These are phyloP conservation scores for Apaloderma vittatum DNA, from an alignment of 2,113 vertebrate species.

Conservation along the genomic window DNA sequence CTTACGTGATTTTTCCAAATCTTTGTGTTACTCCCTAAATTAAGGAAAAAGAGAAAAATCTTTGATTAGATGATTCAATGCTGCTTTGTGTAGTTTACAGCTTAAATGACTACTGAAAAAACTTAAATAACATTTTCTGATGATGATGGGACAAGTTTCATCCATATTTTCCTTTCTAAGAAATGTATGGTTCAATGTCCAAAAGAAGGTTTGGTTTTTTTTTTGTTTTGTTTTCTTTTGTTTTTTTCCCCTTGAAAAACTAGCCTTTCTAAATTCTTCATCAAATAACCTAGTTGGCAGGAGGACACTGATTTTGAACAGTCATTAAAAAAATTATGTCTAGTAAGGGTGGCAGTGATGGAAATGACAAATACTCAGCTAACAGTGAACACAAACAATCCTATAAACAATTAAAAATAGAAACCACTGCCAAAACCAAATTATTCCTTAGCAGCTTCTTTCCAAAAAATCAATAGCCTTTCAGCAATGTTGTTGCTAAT, in stretches of 20 bases:
- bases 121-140: not conserved
- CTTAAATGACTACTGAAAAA: not conserved
- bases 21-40: not conserved
- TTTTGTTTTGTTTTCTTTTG: too few species aligned
- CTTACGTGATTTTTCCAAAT: fast-evolving
- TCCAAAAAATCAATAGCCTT: not conserved
- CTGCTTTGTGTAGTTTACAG: not conserved
- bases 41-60: not conserved
- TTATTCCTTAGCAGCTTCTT: not conserved
- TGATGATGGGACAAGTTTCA: not conserved
- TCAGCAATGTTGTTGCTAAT: not conserved
- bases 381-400: not conserved
- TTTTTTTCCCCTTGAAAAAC: not conserved
- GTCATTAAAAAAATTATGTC: not conserved
- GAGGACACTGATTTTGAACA: not conserved
- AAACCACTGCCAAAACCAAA: not conserved
- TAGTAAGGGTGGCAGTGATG: not conserved
- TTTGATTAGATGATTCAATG: not conserved
- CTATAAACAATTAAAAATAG: not conserved
- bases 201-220: not conserved
- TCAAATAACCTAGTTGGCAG: not conserved
- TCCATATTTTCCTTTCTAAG: not conserved
- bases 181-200: not conserved
- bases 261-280: not conserved
- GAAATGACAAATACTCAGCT: not conserved